Base-by-base conservation (phyloP, 2,797 vertebrate genomes). In the Erpetoichthys calabaricus region DNA sequence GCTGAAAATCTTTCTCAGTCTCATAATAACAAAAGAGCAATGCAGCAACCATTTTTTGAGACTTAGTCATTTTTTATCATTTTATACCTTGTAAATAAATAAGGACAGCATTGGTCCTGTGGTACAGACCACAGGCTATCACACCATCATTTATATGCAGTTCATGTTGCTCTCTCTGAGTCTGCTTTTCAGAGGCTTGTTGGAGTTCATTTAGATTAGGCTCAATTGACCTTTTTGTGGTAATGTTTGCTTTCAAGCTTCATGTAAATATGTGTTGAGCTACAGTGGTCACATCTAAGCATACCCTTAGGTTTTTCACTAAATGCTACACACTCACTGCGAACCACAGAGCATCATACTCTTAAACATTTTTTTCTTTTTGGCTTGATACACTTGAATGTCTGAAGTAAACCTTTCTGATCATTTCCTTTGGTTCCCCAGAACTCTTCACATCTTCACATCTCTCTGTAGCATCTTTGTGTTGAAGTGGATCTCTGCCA, bases 201-300 rank as follows among this genome's bases (percentile, higher is more conserved):
- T 51, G 41, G 50, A 51, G 50, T 51, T 9, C 50, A 65, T 47
- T 60, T 60, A 45, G 7, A 51, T 56, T 53, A 6, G 4, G 43
- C 42, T 60, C 4, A 52, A 8, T 41, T 60, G 58, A 63, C 55
- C 62, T 63, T 60, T 63, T 57, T 53, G 55, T 47, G 43, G 5
- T 54, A 47, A 50, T 10, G 6, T 44, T 57, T 51, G 53, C 65
- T 67, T 51, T 59, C 59, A 62, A 59, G 61, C 61, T 47, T 49
- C 7, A 49, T 49, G 5, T 49, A 49, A 49, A 49, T 49, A 49
- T 47, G 9, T 62, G 57, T 59, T 62, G 62, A 7, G 63, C 57
- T 52, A 56, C 60, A 61, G 57, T 70, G 65, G 68, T 67, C 64
- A 64, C 3, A 56, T 45, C 54, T 57, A 65, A 57, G 47, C 60